Evolutionary conservation across 2,888 invertebrate species (phyloP).

Genomic region (Pyrgus malvae): DNA sequence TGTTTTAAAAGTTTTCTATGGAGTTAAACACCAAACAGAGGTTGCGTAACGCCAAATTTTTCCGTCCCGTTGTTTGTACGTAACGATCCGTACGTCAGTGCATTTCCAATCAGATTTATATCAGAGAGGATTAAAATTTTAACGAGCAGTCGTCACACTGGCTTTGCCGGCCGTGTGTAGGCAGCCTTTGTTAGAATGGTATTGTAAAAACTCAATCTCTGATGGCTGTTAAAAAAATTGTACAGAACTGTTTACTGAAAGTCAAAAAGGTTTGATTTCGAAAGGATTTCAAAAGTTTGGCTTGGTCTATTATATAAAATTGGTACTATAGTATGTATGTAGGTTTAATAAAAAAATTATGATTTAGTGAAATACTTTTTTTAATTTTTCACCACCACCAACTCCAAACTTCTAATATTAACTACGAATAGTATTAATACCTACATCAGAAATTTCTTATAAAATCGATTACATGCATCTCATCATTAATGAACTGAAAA

Average conservation of each 20-base stretch:
- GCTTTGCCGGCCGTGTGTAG: conserved; percentile 53
- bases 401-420: no score
- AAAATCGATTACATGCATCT: no score
- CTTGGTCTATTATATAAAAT: no score
- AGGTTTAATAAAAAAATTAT: no score
- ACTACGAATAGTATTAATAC: no score
- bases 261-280: no score
- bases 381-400: no score
- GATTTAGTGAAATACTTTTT: no score
- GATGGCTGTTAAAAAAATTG: neutral
- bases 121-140: conserved; percentile 65
- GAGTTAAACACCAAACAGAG: conserved; percentile 18
- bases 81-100: conserved; percentile 55
- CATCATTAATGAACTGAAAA: no score
- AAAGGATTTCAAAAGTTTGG: no score
- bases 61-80: conserved; percentile 42
- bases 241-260: neutral
- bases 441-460: no score
- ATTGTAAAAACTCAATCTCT: conserved; percentile 8
- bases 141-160: conserved; percentile 59
- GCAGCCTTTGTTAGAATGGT: conserved; percentile 49
- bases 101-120: conserved; percentile 70
- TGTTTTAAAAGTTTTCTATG: neutral
- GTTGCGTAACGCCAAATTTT: conserved; percentile 22
- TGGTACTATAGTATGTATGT: no score